Base-by-base conservation (phyloP, 2,113 vertebrate genomes). In the Scortum barcoo region DNA sequence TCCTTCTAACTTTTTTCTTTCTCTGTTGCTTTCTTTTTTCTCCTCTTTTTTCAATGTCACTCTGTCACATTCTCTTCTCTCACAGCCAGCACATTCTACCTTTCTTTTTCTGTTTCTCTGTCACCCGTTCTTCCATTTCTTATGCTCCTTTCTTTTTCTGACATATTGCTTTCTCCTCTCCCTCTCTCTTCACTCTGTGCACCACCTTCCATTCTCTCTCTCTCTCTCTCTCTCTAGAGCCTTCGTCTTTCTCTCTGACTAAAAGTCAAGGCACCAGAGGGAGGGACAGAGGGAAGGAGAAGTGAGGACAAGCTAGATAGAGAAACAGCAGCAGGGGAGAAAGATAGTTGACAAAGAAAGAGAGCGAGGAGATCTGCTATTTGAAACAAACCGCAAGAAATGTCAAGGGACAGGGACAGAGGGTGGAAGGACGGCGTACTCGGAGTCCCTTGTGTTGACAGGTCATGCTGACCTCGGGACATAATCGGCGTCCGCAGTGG, bases 91-190 rank as follows among this genome's bases (percentile, higher is more conserved):
- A 83, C 53, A 70, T 51, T 81, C 65, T 83, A 88, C 83, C 61
- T 86, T 90, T 88, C 74, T 75, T 77, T 84, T 73, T 81, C 62
- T 63, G 68, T 84, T 88, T 88, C 85, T 88, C 78, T 87, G 70
- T 89, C 88, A 85, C 42, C 69, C 30, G 3, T 75, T 86, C 80
- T 80, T 83, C 75, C 46, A 54, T 72, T 69, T 78, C 62, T 85
- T 62, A 28, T 71, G 63, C 48, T 75, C 66, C 66, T 61, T 86
- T 84, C 61, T 81, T 81, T 84, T 72, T 33, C 63, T 88, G 76
- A 89, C 77, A 83, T 68, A 54, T 54, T 78, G 48, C 72, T 54
- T 44, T 81, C 51, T 73, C 62, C 50, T 74, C 80, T 76, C 36
- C 65, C 66, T 61, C 33, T 22, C 30, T n/a, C 50, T 17, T 48